Evolutionary conservation across 2,888 invertebrate species (phyloP), one percentile per base, ranked within the genome.

Genomic region (Nemapogon koenigi): DNA sequence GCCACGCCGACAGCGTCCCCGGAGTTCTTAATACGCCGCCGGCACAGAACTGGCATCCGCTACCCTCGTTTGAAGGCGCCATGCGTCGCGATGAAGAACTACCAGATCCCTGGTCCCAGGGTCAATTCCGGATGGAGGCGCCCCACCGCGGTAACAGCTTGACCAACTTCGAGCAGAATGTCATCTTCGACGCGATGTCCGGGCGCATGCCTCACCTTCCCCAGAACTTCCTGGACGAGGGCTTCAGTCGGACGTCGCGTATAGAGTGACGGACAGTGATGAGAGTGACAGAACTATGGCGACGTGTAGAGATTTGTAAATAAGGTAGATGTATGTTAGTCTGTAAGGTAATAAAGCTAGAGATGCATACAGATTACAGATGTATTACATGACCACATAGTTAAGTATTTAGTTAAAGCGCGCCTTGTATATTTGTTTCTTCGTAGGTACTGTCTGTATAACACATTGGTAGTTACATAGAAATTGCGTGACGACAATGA

Each of bases 271-370:
- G 52, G 52, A 38, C 38, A 27, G 28, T 28, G 28, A 15, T 8
- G 15, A 13, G 13, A 28, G 28, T 28, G 28, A 11, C 15, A 13
- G 6, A 15, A 28, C 14, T 29, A 3, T 29, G 29, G 15, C 29
- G 6, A 3, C 7, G 7, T 16, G 16, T 31, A 16, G 31, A 16
- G 64, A 48, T 54, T 58, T 76, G 76, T 76, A 76, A 57, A 76
- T 75, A 76, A 75, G 65, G 73, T 72, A 69, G 62, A 65, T 25
- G 53, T 73, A 72, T 10, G 59, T 49, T 70, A 71, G 57, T 46
- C 47, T 46, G 71, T 71, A 68, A 67, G 55, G 55, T 72, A 69
- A 69, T 49, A 50, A 66, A 65, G 69, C 70, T 76, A 75, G 72
- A 55, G 58, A 57, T 63, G 69, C 69, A 62, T 69, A 65, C 52